Evolutionary conservation across 92 coral and sea anemone species (phyloP).

Genomic region (Epizoanthus ramosus): DNA sequence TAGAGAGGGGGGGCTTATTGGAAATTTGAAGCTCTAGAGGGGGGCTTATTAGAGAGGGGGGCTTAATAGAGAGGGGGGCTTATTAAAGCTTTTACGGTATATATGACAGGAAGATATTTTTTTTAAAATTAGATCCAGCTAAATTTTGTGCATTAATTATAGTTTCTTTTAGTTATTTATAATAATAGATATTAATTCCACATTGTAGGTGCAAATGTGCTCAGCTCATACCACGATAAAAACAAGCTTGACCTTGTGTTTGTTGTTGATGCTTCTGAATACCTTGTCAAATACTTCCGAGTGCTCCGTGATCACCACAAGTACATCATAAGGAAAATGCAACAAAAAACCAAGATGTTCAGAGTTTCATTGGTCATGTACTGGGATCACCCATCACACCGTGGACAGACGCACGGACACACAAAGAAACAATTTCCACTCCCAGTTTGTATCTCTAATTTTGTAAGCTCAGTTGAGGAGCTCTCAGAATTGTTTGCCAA

Average conservation of each 20-base stretch:
- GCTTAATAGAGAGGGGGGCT: too few relatives aligned
- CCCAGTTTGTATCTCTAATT: not conserved
- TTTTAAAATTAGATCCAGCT: too few relatives aligned
- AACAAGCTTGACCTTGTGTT: constrained; percentile 18
- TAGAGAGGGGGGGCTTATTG: too few relatives aligned
- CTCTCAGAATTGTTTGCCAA: not conserved
- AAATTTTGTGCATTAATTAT: too few relatives aligned
- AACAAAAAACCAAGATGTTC: not conserved
- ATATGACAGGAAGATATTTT: too few relatives aligned
- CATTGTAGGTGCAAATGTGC: not conserved
- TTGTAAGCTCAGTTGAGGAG: constrained; percentile 19
- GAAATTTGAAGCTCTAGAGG: too few relatives aligned
- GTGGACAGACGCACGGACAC: not conserved
- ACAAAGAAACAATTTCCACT: not conserved
- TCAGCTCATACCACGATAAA: constrained; percentile 3
- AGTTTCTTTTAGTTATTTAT: too few relatives aligned
- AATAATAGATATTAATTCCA: too few relatives aligned
- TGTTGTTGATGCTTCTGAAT: not conserved
- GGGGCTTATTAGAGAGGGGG: too few relatives aligned
- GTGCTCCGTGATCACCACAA: constrained; percentile 9
- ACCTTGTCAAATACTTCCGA: constrained; percentile 15
- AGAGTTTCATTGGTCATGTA: constrained; percentile 23
- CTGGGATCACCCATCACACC: not conserved
- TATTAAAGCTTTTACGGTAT: too few relatives aligned
- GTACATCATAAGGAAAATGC: not conserved